phyloP scores from a whole-genome alignment of 2,888 invertebrate species.

The Epinotia bilunana region DNA sequence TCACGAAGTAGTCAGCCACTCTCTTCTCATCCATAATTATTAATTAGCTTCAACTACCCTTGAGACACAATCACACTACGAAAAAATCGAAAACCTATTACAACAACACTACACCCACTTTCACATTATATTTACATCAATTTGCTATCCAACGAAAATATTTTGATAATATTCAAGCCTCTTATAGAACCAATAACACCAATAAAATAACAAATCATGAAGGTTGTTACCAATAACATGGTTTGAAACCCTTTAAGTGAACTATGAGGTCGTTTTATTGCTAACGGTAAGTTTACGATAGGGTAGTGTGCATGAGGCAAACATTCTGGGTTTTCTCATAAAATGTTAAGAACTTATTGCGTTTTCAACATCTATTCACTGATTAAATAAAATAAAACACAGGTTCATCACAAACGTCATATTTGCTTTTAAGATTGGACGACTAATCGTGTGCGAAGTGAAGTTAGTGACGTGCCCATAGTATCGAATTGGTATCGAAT shows the following conservation, averaged over 20 bases:
- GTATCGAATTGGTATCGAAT: neutral
- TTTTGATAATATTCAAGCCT: slow-evolving; percentile 28
- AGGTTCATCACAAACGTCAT: slow-evolving; percentile 45
- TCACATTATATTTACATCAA: slow-evolving; percentile 3
- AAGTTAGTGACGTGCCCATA: slow-evolving; percentile 10
- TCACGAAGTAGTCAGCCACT: slow-evolving; percentile 99
- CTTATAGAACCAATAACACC: slow-evolving; percentile 44
- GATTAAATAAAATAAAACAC: slow-evolving; percentile 45
- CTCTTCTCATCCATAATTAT: slow-evolving; percentile 91
- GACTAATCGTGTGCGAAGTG: slow-evolving; percentile 38
- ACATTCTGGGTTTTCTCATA: slow-evolving; percentile 34
- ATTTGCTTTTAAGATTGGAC: slow-evolving; percentile 41
- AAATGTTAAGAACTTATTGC: slow-evolving; percentile 39
- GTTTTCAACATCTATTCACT: slow-evolving; percentile 42
- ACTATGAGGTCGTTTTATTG: slow-evolving; percentile 64
- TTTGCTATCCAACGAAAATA: slow-evolving; percentile 14
- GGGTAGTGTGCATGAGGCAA: slow-evolving; percentile 52
- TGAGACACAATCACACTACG: slow-evolving; percentile 48
- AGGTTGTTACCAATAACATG: slow-evolving; percentile 52
- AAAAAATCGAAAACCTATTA: slow-evolving; percentile 54
- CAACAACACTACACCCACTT: slow-evolving; percentile 33
- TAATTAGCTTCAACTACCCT: slow-evolving; percentile 49
- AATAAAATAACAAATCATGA: slow-evolving; percentile 48
- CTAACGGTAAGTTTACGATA: slow-evolving; percentile 51
- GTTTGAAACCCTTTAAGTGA: slow-evolving; percentile 68